These are phyloP conservation scores for Nemotelus nigrinus DNA, from an alignment of 2,888 invertebrate genomes.

Conservation along the genomic window DNA sequence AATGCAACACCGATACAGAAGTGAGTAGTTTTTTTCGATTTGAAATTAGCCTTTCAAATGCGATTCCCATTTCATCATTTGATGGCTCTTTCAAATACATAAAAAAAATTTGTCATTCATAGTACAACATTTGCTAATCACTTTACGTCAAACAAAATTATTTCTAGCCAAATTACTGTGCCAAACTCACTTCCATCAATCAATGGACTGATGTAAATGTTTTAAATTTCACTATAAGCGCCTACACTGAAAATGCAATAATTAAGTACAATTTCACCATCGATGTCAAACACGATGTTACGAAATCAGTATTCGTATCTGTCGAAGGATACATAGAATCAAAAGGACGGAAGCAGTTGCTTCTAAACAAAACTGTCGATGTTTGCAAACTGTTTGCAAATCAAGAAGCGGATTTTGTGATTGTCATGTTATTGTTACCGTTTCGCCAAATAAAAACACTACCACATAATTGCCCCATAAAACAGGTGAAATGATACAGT, in stretches of 20 bases:
- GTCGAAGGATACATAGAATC: conserved; percentile 28
- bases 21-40: too few relatives aligned
- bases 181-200: neutral
- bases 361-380: conserved; percentile 7
- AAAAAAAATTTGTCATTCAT: too few relatives aligned
- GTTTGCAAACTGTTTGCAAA: neutral
- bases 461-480: conserved; percentile 4
- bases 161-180: conserved; percentile 22
- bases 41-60: too few relatives aligned
- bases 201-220: conserved; percentile 3
- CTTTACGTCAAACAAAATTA: too few relatives aligned
- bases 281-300: conserved; percentile 5
- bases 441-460: conserved; percentile 14
- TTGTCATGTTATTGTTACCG: conserved; percentile 3
- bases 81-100: too few relatives aligned
- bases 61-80: too few relatives aligned
- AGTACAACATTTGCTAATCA: too few relatives aligned
- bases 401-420: conserved; percentile 3
- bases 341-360: conserved; percentile 8
- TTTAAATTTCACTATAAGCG: conserved; percentile 14
- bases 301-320: neutral
- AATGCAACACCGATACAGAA: too few relatives aligned
- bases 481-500: neutral
- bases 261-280: conserved; percentile 16
- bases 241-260: neutral